Base-by-base conservation (phyloP, 2,113 vertebrate genomes). In the Melanotaenia duboulayi region DNA sequence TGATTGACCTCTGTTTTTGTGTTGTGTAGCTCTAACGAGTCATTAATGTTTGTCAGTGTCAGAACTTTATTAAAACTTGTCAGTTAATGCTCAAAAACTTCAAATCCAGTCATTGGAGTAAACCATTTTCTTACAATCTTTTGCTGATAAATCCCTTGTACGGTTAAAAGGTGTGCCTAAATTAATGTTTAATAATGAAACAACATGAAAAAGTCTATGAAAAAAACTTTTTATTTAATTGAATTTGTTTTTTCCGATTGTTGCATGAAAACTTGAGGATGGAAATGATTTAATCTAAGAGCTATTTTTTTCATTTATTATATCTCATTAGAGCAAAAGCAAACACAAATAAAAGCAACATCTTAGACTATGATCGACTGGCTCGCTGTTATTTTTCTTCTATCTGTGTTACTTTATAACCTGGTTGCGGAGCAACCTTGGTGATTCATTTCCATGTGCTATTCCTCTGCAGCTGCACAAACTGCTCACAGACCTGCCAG, bases 401-500 rank as follows among this genome's bases (percentile, higher is more conserved):
- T 22, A 14, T 60, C 25, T 51, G 14, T 71, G 60, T 81, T 64
- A 65, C 28, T 87, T 83, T 76, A 82, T 81, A 25, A 74, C 65
- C 67, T 8, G 0, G 84, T 89, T 85, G 78, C 83, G 0, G 12
- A 56, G 84, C 83, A 87, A 86, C 87, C 51, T 2, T 4, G 11
- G 39, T 86, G 87, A 90, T 76, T 92, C 83, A 90, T 88, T 84
- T 80, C 65, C 87, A 78, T 72, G 73, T 88, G 87, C 51, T 74
- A 0, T 87, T 59, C 83, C 76, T 76, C 28, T 56, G 9, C 76
- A 99, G 98, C 88, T 99, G 76, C 96, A 99, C 66, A 95, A 96
- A 4, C 86, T 99, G 12, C 87, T 99, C 90, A 98, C 96, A n/a
- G 96, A 97, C 90, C 94, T 99, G 87, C 97, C 97, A 2, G 97